A percentile compares a stretch with the other conserved stretches of the same genome.
These are phyloP conservation scores for Plotosus lineatus DNA, from an alignment of 2,113 vertebrate species.

Conservation along the genomic window DNA sequence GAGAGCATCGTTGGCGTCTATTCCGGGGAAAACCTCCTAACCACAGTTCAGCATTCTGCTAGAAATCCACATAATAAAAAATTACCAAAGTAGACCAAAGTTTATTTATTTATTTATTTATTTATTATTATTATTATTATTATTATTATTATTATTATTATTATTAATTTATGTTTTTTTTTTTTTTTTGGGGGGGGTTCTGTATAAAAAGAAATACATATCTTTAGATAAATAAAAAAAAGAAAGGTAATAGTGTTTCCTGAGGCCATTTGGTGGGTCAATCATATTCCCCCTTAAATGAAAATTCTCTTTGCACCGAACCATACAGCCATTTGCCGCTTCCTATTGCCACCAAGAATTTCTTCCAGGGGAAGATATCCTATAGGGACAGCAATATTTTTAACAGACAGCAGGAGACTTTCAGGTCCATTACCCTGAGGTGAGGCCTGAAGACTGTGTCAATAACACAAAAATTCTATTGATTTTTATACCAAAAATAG, in stretches of 20 bases:
- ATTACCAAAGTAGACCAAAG: too few relatives aligned
- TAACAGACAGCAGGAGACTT: constrained; percentile 49
- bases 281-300: constrained; percentile 7
- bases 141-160: too few relatives aligned
- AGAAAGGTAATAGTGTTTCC: background rate
- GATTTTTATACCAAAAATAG: constrained; percentile 33
- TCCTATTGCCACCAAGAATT: background rate
- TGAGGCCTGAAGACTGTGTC: constrained; percentile 41
- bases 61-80: too few relatives aligned
- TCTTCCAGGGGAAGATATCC: constrained; percentile 3
- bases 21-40: too few relatives aligned
- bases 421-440: constrained; percentile 44
- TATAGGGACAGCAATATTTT: constrained; percentile 31
- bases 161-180: too few relatives aligned
- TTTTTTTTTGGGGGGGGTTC: too few relatives aligned
- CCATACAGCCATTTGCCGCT: background rate
- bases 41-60: too few relatives aligned
- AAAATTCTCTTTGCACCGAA: constrained; percentile 16
- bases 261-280: background rate
- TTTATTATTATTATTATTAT: too few relatives aligned
- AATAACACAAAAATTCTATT: constrained; percentile 41
- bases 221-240: background rate
- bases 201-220: background rate
- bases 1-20: too few relatives aligned
- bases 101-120: too few relatives aligned